Conservation (phyloP, 2,797 vertebrate genomes). For the Microctenopoma steveboyesi region DNA sequence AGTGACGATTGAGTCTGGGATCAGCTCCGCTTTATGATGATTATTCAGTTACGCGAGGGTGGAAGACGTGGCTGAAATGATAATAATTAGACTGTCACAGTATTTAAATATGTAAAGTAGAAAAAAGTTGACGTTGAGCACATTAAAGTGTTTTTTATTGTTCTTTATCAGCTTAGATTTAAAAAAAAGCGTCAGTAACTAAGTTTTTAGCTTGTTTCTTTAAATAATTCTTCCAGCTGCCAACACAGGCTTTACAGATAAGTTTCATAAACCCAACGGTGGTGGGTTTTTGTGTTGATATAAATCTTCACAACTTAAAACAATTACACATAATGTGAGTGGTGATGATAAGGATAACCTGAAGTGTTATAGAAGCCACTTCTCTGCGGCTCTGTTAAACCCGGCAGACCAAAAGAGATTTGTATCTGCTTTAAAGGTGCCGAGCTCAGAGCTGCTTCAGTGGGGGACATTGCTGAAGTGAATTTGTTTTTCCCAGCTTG, state of each 20-base stretch:
- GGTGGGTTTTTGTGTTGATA: slow-evolving; percentile 40
- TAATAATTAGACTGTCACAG: neutral
- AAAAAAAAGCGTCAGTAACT: neutral
- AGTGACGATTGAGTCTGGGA: too few species aligned
- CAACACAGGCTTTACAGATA: neutral
- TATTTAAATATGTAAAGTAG: neutral
- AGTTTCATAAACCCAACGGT: slow-evolving; percentile 58
- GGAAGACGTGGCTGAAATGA: neutral
- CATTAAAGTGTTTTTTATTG: neutral
- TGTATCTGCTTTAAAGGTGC: slow-evolving; percentile 61
- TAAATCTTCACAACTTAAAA: slow-evolving; percentile 56
- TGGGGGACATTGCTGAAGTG: neutral
- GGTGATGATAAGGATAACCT: slow-evolving; percentile 53
- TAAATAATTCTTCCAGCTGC: neutral
- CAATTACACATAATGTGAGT: slow-evolving; percentile 38
- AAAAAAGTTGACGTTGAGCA: neutral
- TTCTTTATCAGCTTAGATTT: neutral
- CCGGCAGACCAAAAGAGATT: slow-evolving; percentile 64
- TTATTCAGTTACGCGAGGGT: neutral
- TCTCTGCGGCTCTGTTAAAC: slow-evolving; percentile 50
- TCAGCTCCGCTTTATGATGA: too few species aligned
- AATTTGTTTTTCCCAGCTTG: neutral
- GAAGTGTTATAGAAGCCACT: slow-evolving; percentile 56
- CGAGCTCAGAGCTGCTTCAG: slow-evolving; percentile 31
- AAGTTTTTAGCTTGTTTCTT: neutral